phyloP scores from a whole-genome alignment of 2,113 vertebrate species.

The Etheostoma spectabile region DNA sequence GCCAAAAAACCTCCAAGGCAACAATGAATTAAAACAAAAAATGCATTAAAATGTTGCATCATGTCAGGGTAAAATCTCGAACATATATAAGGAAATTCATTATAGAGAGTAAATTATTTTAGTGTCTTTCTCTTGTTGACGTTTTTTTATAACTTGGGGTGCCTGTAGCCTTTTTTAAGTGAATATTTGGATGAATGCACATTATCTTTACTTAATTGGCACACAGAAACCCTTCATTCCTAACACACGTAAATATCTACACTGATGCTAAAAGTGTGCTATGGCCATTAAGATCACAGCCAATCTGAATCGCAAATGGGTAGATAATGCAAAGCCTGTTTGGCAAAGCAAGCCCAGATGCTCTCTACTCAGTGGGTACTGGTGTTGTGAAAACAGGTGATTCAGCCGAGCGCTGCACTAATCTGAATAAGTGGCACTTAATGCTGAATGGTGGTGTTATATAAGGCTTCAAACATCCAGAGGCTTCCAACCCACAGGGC shows the following conservation, averaged over 20 bases:
- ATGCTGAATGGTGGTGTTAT: constrained; percentile 75
- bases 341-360: constrained; percentile 39
- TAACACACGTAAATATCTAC: constrained; percentile 3
- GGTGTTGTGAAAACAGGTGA: constrained; percentile 74
- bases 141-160: not conserved
- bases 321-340: constrained; percentile 48
- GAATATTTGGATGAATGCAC: not conserved
- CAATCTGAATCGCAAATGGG: constrained; percentile 46
- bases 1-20: not conserved
- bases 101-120: not conserved
- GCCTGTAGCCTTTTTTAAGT: not conserved
- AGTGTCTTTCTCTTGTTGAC: not conserved
- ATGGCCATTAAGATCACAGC: constrained; percentile 44
- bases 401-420: constrained; percentile 69
- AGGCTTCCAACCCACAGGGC: constrained; percentile 54
- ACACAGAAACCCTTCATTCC: constrained; percentile 15
- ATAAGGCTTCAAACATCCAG: constrained; percentile 65
- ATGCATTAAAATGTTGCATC: not conserved
- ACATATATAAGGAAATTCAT: not conserved
- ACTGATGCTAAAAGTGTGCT: constrained; percentile 29
- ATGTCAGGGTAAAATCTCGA: not conserved
- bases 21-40: not conserved
- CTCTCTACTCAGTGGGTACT: constrained; percentile 38
- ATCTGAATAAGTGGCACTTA: constrained; percentile 84
- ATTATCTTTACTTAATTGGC: constrained; percentile 10